Conservation (phyloP, 2,797 vertebrate species). For the Bryconaethiops microstoma region DNA sequence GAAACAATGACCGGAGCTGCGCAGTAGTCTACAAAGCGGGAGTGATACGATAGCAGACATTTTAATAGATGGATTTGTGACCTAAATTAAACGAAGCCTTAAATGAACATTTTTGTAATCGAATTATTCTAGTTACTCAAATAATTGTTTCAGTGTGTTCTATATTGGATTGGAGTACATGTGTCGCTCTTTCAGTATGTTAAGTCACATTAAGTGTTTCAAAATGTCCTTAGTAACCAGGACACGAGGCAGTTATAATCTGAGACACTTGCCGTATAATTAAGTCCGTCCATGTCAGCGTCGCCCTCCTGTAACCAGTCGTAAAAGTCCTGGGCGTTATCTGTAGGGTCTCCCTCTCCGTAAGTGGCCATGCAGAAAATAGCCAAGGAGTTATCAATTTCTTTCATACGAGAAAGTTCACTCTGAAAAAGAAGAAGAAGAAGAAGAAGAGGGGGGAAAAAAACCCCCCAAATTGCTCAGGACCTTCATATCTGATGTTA, state of each 20-base stretch:
- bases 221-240: background rate
- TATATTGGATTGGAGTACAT: too few species aligned
- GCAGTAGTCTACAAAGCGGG: too few species aligned
- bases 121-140: too few species aligned
- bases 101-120: too few species aligned
- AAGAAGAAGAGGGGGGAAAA: background rate
- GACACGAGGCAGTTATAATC: background rate
- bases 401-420: constrained; percentile 86
- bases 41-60: too few species aligned
- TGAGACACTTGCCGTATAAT: constrained; percentile 84
- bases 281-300: constrained; percentile 84
- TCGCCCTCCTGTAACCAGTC: constrained; percentile 95
- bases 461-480: background rate
- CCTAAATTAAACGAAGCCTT: too few species aligned
- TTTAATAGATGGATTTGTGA: too few species aligned
- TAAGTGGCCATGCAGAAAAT: constrained; percentile 99
- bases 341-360: constrained; percentile 95
- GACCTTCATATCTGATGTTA: background rate
- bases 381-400: constrained; percentile 90
- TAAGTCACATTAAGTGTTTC: too few species aligned
- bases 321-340: constrained; percentile 97
- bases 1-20: too few species aligned
- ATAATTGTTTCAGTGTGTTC: too few species aligned
- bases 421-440: constrained; percentile 69
- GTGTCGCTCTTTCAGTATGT: too few species aligned